Evolutionary conservation across 2,113 vertebrate genomes (phyloP), one percentile per base, ranked within the genome.

Genomic region (Dinomys branickii): DNA sequence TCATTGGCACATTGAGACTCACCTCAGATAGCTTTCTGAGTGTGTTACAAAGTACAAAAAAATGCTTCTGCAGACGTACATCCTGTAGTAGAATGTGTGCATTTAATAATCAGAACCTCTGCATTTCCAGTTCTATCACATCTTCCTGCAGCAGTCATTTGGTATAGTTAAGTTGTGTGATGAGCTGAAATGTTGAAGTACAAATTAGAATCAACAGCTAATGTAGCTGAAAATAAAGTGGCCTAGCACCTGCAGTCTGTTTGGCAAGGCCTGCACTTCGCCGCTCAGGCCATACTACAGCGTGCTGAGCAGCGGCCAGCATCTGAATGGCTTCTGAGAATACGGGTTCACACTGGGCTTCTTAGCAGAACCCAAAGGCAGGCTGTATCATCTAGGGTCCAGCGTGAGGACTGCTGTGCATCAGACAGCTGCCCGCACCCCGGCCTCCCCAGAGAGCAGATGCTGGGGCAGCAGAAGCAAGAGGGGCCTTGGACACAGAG

Each of bases 131-230:
- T 93, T 91, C 73, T 41, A 44, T 92, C 47, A 50, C 7, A 2
- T 81, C 26, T 96, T 77, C 93, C 50, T 86, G 67, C 35, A 56
- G 35, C 28, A 58, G 2, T 91, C 63, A 24, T 85, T 67, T 86
- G 88, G 16, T 24, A 2, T 35, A 77, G 63, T 93, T 90, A 85
- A 71, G n/a, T 67, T 65, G 41, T 63, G 41, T 19, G 26, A 26
- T 73, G 24, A 33, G 24, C 44, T 63, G 22, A 85, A 95, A 93
- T 90, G 58, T 24, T 88, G 90, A 77, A 28, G 65, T 92, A 47
- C 12, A n/a, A n/a, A 80, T 93, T 87, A 93, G 59, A 61, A 24
- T 67, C 35, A 91, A 41, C 33, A 93, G 41, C 41, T 86, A 78
- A 59, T 80, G 50, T 84, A 38, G 14, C 61, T 58, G 63, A 90